phyloP scores from a whole-genome alignment of 2,888 invertebrate species.

The Heliconius ethilla region DNA sequence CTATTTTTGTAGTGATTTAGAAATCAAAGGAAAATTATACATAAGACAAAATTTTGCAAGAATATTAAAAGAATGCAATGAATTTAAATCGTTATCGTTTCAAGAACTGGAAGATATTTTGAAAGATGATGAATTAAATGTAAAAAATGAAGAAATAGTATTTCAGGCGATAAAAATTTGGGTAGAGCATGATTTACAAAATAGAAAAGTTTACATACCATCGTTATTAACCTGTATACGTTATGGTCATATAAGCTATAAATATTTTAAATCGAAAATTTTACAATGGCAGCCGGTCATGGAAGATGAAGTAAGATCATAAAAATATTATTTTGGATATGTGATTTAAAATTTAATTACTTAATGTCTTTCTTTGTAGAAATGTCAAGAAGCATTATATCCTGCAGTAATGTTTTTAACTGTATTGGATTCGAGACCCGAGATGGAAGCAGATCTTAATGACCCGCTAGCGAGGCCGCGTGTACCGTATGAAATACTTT shows the following conservation, averaged over 20 bases:
- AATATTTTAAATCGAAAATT: conserved; percentile 82
- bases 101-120: conserved; percentile 85
- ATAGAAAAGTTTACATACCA: conserved; percentile 80
- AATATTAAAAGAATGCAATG: conserved; percentile 83
- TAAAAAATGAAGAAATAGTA: conserved; percentile 86
- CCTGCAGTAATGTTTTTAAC: conserved; percentile 80
- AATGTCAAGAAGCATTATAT: conserved; percentile 79
- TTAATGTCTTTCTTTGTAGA: conserved; percentile 57
- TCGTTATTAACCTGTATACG: conserved; percentile 84
- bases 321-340: not conserved
- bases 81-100: conserved; percentile 83
- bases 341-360: not conserved
- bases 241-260: conserved; percentile 84
- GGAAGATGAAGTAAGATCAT: conserved; percentile 71
- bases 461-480: conserved; percentile 86
- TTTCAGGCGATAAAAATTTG: conserved; percentile 88
- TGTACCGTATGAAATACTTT: conserved; percentile 89
- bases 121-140: conserved; percentile 87
- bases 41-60: conserved; percentile 83
- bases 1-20: conserved; percentile 86
- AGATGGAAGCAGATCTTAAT: conserved; percentile 76
- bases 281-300: conserved; percentile 79
- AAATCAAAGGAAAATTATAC: conserved; percentile 82
- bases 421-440: conserved; percentile 74
- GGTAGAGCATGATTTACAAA: conserved; percentile 83